Base-by-base conservation (phyloP, 2,888 invertebrate species). In the Drosophila mercatorum region DNA sequence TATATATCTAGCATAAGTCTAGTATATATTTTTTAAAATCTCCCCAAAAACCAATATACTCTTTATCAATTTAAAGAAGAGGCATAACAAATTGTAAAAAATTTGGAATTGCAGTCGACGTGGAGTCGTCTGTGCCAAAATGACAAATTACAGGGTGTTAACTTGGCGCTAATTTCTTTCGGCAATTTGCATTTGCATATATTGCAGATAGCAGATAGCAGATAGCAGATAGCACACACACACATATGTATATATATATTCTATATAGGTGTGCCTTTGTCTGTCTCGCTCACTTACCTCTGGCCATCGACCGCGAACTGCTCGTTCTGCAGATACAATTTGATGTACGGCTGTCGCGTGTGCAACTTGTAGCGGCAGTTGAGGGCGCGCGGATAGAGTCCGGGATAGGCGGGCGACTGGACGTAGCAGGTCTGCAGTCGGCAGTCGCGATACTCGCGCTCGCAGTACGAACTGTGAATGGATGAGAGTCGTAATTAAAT, bases 241-340 rank as follows among this genome's bases (percentile, higher is more conserved):
- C 31, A 49, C 10, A 31, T 10, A 49, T 31, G n/a, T 4, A 17
- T 5, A 14, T 2, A 36, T 12, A 38, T 6, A 12, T 4, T 4
- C 22, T 12, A 1, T 26, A 31, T 28, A 31, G 36, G 1, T 17
- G 38, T 22, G 3, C n/a, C 38, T 14, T 2, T 36, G 46, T 26
- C 41, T 22, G 36, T 6, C 38, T 8, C 22, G 49, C 41, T 38
- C 34, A 57, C 92, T 91, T 83, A 93, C 93, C 93, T 94, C 91
- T 98, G 97, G 1, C 98, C 98, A 88, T 98, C 98, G 83, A 98
- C 97, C 92, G 98, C 97, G 93, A 98, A 98, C 92, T 97, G 97
- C 92, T 97, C 97, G 92, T 97, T 97, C 92, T 97, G 97, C 88
- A 97, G 97, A 93, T 97, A 97, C 83, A 97, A 94, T 93, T 97